phyloP scores from a whole-genome alignment of 2,797 vertebrate species.

The Poecile montanus region DNA sequence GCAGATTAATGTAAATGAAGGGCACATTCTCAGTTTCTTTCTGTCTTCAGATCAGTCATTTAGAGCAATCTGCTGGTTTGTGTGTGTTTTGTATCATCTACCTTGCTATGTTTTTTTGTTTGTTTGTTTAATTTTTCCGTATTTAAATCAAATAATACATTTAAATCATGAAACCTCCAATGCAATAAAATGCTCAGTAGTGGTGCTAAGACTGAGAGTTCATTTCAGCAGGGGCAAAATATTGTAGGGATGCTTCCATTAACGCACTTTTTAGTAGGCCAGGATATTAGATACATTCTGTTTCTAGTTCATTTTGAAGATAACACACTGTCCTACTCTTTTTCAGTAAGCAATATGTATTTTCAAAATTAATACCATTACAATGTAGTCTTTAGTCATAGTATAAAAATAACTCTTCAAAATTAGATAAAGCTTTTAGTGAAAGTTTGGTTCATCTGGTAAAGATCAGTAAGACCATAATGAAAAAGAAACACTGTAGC shows the following conservation, averaged over 20 bases:
- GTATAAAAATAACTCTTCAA: conserved; percentile 22
- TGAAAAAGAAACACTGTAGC: not conserved
- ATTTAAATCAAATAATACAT: not conserved
- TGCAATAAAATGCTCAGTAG: not conserved
- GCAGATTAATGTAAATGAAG: not conserved
- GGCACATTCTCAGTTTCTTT: not conserved
- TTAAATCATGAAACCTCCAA: not conserved
- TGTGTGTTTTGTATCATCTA: not conserved
- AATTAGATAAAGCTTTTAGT: conserved; percentile 28
- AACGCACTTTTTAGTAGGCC: not conserved
- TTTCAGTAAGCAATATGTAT: not conserved
- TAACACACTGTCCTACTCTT: not conserved
- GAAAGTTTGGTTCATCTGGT: conserved; percentile 23
- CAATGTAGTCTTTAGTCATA: not conserved
- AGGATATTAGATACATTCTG: not conserved
- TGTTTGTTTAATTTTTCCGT: not conserved
- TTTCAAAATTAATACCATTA: not conserved
- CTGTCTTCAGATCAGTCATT: not conserved
- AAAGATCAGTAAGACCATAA: conserved; percentile 7
- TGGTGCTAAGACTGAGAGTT: not conserved
- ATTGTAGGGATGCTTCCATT: not conserved
- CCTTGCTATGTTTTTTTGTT: not conserved
- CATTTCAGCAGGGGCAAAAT: not conserved
- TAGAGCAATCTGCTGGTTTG: not conserved
- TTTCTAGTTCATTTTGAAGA: not conserved